These are phyloP conservation scores for Calliphora vicina DNA, from an alignment of 1,140 invertebrate species.

Conservation along the genomic window DNA sequence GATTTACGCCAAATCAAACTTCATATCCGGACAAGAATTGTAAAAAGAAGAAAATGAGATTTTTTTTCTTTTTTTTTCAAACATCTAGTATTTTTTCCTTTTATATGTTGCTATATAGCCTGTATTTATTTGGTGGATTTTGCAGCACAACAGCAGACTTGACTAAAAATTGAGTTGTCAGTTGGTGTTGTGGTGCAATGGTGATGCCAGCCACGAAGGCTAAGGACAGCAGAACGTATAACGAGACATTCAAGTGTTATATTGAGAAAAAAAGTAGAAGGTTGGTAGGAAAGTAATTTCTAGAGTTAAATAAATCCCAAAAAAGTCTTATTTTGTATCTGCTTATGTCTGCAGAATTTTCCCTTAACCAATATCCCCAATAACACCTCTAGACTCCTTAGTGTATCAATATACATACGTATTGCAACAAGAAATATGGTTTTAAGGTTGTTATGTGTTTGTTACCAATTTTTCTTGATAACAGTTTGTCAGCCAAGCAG, in stretches of 20 bases:
- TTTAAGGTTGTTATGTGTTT: neutral
- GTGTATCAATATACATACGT: too few species aligned
- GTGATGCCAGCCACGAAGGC: too few species aligned
- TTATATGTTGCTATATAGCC: neutral
- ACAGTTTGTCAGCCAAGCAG: constrained; percentile 16
- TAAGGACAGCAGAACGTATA: neutral
- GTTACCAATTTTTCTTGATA: constrained; percentile 19
- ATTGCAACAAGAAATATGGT: constrained; percentile 22
- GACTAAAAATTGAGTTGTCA: constrained; percentile 33
- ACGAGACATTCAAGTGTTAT: too few species aligned
- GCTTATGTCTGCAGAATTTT: too few species aligned
- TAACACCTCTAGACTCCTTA: too few species aligned
- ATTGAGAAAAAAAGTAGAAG: too few species aligned
- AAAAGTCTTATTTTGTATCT: too few species aligned
- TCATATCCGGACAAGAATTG: constrained; percentile 20
- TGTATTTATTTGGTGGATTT: neutral
- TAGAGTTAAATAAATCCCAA: too few species aligned
- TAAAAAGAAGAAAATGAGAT: neutral
- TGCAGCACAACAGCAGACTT: neutral
- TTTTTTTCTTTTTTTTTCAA: neutral
- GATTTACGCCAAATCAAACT: constrained; percentile 37
- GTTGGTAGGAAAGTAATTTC: too few species aligned
- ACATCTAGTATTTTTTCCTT: neutral
- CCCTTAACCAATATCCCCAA: too few species aligned
- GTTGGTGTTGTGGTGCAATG: too few species aligned